Evolutionary conservation across 2,888 invertebrate species (phyloP), one percentile per base, ranked within the genome.

Genomic region (Tenthredo livida): DNA sequence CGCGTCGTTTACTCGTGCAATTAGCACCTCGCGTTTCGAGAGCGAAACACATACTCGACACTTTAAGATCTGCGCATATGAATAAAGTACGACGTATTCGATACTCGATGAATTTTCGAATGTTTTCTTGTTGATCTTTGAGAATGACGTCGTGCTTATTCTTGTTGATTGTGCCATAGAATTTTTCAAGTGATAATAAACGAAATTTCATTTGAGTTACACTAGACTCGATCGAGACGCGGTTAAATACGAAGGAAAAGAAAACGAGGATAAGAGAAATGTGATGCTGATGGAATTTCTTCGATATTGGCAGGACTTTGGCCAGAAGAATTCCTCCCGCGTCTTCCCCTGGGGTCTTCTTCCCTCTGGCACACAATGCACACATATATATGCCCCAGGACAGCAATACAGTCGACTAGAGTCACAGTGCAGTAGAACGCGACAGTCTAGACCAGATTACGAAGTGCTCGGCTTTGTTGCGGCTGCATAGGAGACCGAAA

Each of bases 361-460:
- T 61, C n/a, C 58, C 37, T 61, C 61, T 40, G 58, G 80, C 58
- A 80, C n/a, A 80, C 80, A 58, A 80, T 40, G 61, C 80, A 61
- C 58, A 61, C 80, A 61, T 61, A 80, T 37, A 77, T 50, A 54
- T 40, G 77, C 50, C 47, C 37, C 58, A 10, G 21, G 40, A 80
- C 67, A 50, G 83, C 67, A 67, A 50, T 67, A 83, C 83, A 70
- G 29, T 83, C 67, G 83, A 47, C 67, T 70, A 83, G 40, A 83
- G 83, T 83, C 70, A 67, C 61, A 58, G 80, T 80, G 61, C 70
- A 83, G 70, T 67, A 67, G 29, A 83, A 67, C 83, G 83, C 83
- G 83, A 83, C 43, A 83, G 83, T 83, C 83, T 83, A 83, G 83
- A 83, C 83, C 67, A 70, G 67, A 83, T 83, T 83, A 83, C 67